Evolutionary conservation across 2,888 invertebrate species (phyloP), one percentile per base, ranked within the genome.

Genomic region (Pilophorus perplexus): DNA sequence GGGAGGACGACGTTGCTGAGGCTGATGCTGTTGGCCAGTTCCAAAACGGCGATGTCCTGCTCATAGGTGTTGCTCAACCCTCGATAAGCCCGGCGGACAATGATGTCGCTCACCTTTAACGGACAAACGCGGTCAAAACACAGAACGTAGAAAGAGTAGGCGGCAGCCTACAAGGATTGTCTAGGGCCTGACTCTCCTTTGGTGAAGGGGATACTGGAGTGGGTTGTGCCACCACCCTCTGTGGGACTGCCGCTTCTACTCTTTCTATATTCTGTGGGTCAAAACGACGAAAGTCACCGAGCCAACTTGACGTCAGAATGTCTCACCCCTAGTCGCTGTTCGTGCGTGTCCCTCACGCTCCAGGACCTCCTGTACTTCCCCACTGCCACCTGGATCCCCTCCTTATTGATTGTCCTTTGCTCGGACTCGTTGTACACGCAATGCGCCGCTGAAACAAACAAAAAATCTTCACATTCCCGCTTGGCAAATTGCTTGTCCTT

Each of bases 371-470:
- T 64, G 64, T 67, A 68, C 52, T 78, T 79, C 52, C 79, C 79
- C 0, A 76, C 74, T 3, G 73, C 75, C 22, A 79, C 57, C 52
- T 71, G 71, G 50, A 73, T 74, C 12, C 69, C 66, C 1, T 66
- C 70, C 1, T 76, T 67, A 22, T 73, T 66, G 2, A 72, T 46
- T 2, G 71, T 25, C 37, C 6, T 65, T n/a, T 69, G 72, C 1
- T 2, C 64, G 0, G 1, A 33, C 23, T 76, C 77, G 28, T 77
- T 72, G 70, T 72, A 77, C 37, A 79, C 74, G 70, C 79, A 79
- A 70, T 79, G 79, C 2, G 79, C 78, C n/a, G 79, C 79, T 48
- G 76, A 37, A 60, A 33, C 12, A 33, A 33, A 8, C 33, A 33
- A 6, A 42, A 42, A n/a, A n/a, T n/a, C n/a, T n/a, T n/a, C n/a